Evolutionary conservation across 2,113 vertebrate species (phyloP).

Genomic region (Oncorhynchus mykiss): DNA sequence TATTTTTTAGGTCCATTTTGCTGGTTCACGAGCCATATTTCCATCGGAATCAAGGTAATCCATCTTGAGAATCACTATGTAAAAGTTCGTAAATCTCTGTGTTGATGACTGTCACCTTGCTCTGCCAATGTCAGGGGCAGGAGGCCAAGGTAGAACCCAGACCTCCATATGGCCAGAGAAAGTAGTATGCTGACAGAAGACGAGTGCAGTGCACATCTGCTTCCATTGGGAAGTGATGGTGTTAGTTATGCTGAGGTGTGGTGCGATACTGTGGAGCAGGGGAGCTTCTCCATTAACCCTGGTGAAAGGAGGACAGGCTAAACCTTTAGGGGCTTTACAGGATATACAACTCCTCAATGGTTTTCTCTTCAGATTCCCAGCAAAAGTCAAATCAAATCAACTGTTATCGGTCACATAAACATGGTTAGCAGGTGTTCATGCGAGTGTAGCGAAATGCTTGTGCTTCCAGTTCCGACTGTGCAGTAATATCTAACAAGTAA

Average conservation of each 20-base stretch:
- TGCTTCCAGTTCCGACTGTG: too few relatives aligned
- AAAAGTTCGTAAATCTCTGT: constrained; percentile 9
- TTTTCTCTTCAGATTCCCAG: neutral
- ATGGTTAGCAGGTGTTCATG: too few relatives aligned
- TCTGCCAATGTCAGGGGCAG: neutral
- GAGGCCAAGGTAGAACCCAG: neutral
- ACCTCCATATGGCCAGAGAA: neutral
- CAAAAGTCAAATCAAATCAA: neutral
- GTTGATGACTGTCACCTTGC: constrained; percentile 8
- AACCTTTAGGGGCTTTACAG: neutral
- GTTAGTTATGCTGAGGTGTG: neutral
- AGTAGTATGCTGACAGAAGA: neutral
- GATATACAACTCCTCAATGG: neutral
- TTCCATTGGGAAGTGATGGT: neutral
- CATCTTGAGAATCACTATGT: constrained; percentile 15
- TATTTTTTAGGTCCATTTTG: constrained; percentile 18
- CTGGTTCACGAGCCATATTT: constrained; percentile 10
- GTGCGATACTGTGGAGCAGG: neutral
- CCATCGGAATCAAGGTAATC: constrained; percentile 17
- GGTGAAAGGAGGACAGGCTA: neutral
- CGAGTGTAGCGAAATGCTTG: too few relatives aligned
- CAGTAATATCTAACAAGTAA: too few relatives aligned
- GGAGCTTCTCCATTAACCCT: neutral
- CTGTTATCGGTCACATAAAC: too few relatives aligned
- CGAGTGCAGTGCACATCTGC: neutral